Evolutionary conservation across 1,140 invertebrate species (phyloP).

Genomic region (Cydia strobilella): DNA sequence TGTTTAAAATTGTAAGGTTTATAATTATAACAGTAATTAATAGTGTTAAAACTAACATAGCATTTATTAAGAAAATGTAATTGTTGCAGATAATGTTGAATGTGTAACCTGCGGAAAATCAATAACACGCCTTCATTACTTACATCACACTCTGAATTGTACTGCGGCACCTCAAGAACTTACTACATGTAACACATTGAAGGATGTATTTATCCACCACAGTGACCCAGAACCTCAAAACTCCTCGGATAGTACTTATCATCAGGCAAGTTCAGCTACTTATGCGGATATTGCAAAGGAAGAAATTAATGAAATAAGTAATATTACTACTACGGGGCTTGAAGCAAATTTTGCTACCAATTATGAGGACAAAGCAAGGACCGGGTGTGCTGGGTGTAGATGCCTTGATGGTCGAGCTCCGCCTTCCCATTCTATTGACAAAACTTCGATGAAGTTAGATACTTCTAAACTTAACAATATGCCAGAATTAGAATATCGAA

Average conservation of each 20-base stretch:
- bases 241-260: neutral
- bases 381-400: neutral
- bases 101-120: conserved; percentile 4
- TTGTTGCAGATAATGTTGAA: neutral
- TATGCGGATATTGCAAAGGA: neutral
- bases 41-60: too few relatives aligned
- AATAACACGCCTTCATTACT: neutral
- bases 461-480: conserved; percentile 13
- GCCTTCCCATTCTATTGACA: too few relatives aligned
- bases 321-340: neutral
- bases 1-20: too few relatives aligned
- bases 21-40: too few relatives aligned
- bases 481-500: conserved; percentile 52
- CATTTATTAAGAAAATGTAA: neutral
- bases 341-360: neutral
- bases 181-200: neutral
- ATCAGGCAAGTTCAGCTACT: neutral
- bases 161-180: neutral
- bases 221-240: neutral
- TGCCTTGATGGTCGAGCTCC: neutral
- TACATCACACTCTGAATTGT: conserved; percentile 3
- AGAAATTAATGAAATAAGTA: neutral
- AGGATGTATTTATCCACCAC: neutral
- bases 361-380: neutral
- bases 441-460: neutral